These are phyloP conservation scores for Arbacia lixula DNA, from an alignment of 53 echinoderm and acorn worm species.

Conservation along the genomic window DNA sequence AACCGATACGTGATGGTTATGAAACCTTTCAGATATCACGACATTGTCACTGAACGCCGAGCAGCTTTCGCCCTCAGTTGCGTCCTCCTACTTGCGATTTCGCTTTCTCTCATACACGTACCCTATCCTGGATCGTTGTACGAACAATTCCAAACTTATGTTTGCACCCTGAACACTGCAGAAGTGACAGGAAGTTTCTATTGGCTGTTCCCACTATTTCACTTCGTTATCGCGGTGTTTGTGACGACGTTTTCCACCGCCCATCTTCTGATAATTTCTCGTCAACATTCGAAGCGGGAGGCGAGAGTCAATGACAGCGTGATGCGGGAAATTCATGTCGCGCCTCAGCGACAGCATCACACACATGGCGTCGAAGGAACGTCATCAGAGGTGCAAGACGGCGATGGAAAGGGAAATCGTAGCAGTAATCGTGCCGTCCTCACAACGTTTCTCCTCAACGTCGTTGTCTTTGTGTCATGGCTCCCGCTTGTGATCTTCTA, in stretches of 20 bases:
- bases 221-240: background rate
- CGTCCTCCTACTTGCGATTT: background rate
- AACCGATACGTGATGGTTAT: background rate
- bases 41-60: background rate
- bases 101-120: background rate
- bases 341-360: no score
- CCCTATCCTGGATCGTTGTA: background rate
- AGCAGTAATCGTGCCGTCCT: background rate
- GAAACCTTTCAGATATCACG: constrained; percentile 1
- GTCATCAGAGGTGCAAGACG: no score
- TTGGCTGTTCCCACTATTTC: background rate
- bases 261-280: no score
- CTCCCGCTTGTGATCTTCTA: background rate
- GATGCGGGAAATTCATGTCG: no score
- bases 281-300: no score
- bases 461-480: constrained; percentile 16
- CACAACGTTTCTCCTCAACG: constrained; percentile 7
- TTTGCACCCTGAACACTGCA: background rate
- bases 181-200: background rate
- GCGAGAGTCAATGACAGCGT: no score
- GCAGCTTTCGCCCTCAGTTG: background rate
- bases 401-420: no score
- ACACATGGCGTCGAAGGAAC: no score
- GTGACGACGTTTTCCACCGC: no score
- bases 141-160: background rate